Base-by-base conservation (phyloP, 2,888 invertebrate genomes). In the Zygaena filipendulae region DNA sequence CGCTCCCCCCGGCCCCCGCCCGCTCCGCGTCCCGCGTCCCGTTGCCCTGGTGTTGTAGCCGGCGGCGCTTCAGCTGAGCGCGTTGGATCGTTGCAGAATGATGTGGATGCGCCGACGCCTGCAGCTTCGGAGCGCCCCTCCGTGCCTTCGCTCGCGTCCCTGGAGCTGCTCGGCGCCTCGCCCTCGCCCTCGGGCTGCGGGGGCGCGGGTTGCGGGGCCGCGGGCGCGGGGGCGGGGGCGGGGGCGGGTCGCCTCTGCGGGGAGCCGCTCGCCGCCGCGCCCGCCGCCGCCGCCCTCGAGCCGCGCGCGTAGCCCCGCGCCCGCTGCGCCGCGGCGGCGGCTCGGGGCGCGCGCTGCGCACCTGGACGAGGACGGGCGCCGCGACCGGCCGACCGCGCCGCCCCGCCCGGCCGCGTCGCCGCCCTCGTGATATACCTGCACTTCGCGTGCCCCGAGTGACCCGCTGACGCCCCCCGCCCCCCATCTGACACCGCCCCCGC, bases 51-150 rank as follows among this genome's bases (percentile, higher is more conserved):
- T 57, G 58, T 66, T 59, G 53, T 67, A 64, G 70, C 67, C 61
- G 59, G 59, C 62, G 62, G 58, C 60, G 58, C 59, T 56, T 53
- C 60, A 61, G 70, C 68, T 71, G 61, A 69, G 69, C 69, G 68
- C 69, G 67, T 66, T 71, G 72, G 69, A 66, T 71, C 56, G 68
- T 75, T 77, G 67, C 77, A 77, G 77, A 77, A 77, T 77, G 77
- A 79, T 52, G 74, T 75, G 62, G 77, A 79, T 51, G 77, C 75
- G 56, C 75, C 77, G 52, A 62, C 75, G 52, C 75, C 75, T 62
- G 47, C 61, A 40, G 50, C 60, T 38, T 69, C 74, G 52, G 62
- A 62, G 56, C 60, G 59, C 37, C 42, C 50, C 40, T 64, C 69
- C 29, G 40, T 52, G 51, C 47, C 48, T 56, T 61, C 44, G 21